These are phyloP conservation scores for Gambusia affinis DNA, from an alignment of 2,113 vertebrate genomes.

Conservation along the genomic window DNA sequence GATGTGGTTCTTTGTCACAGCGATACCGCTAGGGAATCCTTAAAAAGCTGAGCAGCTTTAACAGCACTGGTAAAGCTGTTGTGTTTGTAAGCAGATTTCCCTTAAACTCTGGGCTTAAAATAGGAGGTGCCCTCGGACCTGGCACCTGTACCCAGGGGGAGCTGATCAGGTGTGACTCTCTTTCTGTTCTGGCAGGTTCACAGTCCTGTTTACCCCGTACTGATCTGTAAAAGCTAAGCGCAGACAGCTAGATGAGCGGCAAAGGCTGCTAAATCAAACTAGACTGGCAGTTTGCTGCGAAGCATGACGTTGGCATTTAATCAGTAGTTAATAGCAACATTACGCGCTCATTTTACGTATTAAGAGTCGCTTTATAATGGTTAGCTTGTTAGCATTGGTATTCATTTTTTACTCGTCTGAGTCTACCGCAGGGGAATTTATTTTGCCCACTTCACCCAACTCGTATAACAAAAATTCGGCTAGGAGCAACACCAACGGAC, in stretches of 20 bases:
- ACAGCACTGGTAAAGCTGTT: not conserved
- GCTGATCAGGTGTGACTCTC: constrained; percentile 23
- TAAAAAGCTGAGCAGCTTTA: not conserved
- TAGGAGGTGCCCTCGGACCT: constrained; percentile 26
- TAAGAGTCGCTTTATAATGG: not conserved
- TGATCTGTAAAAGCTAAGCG: not conserved
- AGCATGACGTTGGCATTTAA: constrained; percentile 1
- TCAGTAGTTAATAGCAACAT: not conserved
- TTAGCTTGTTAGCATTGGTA: not conserved
- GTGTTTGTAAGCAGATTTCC: constrained; percentile 26
- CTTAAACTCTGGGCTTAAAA: constrained; percentile 15
- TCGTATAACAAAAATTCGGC: constrained; percentile 33
- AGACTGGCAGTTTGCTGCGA: not conserved
- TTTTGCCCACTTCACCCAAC: constrained; percentile 24
- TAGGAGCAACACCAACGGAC: constrained; percentile 51
- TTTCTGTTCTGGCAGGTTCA: not conserved
- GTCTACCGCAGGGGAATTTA: not conserved
- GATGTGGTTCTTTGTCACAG: not conserved
- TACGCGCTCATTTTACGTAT: too few species aligned
- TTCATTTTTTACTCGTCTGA: not conserved
- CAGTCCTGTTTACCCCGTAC: not conserved
- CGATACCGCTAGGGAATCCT: too few species aligned
- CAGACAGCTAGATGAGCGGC: not conserved
- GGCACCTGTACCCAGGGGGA: constrained; percentile 22
- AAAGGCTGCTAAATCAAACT: not conserved